Evolutionary conservation across 2,797 vertebrate genomes (phyloP).

Genomic region (Coregonus ussuriensis): DNA sequence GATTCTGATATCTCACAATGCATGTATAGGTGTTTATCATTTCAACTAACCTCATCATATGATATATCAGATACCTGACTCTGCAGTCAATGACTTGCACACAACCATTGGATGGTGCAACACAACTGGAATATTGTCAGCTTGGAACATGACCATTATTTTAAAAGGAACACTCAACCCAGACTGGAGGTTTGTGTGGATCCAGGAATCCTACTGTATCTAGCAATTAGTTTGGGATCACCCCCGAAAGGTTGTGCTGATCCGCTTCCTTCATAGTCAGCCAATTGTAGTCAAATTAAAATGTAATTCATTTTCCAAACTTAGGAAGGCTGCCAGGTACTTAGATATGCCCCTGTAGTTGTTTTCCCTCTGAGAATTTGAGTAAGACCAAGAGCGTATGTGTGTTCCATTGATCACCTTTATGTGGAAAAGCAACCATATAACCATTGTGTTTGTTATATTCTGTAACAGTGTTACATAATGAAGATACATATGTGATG

Average conservation of each 20-base stretch:
- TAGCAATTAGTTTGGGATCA: background rate
- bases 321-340: slow-evolving; percentile 11
- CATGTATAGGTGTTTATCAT: background rate
- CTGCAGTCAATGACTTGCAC: background rate
- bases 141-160: background rate
- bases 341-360: slow-evolving; percentile 18
- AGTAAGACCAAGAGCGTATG: background rate
- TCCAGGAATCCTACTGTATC: background rate
- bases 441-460: slow-evolving; percentile 19
- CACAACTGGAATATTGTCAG: background rate
- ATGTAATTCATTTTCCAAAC: slow-evolving; percentile 16
- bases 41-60: background rate
- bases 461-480: background rate
- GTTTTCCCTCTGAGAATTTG: background rate
- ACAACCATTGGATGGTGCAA: background rate
- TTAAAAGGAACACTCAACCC: background rate
- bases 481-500: background rate
- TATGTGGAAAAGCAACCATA: background rate
- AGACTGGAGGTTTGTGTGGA: background rate
- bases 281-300: slow-evolving; percentile 21
- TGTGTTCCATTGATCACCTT: background rate
- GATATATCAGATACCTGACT: background rate
- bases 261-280: background rate
- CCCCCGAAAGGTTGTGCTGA: background rate
- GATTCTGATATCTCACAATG: background rate